A percentile compares a stretch with the other conserved stretches of the same genome.
Evolutionary conservation across 1,140 invertebrate genomes (phyloP).

Genomic region (Bathynomus jamesi): DNA sequence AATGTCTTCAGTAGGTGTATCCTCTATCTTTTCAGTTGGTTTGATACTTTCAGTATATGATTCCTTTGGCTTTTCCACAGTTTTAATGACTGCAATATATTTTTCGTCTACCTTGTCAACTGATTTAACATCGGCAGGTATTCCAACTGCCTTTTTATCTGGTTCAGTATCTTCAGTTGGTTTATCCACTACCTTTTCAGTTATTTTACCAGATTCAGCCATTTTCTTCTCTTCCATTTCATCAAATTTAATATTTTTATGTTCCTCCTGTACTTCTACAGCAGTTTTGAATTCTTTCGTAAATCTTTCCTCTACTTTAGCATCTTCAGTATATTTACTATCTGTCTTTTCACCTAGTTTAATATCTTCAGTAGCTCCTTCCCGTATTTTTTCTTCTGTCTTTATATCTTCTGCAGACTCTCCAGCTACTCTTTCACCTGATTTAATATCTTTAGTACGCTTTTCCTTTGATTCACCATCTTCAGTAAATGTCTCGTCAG

Average conservation of each 20-base stretch:
- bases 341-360: neutral
- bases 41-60: neutral
- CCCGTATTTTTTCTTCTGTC: neutral
- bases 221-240: slow-evolving; percentile 5
- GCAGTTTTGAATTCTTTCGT: too few species aligned
- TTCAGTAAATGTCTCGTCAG: too few species aligned
- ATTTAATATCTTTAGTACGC: neutral
- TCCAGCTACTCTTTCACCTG: neutral
- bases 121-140: neutral
- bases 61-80: slow-evolving; percentile 14
- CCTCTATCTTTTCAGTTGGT: neutral
- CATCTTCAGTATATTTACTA: neutral
- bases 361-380: neutral
- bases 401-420: neutral
- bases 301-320: neutral
- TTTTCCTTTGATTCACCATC: too few species aligned
- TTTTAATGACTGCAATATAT: neutral
- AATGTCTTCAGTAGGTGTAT: neutral
- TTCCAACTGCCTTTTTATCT: neutral
- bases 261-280: neutral
- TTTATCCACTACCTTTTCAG: neutral
- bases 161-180: neutral
- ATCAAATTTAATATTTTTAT: slow-evolving; percentile 3
- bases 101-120: neutral
- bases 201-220: neutral